Evolutionary conservation across 2,113 vertebrate species (phyloP).

Genomic region (Carassius carassius): DNA sequence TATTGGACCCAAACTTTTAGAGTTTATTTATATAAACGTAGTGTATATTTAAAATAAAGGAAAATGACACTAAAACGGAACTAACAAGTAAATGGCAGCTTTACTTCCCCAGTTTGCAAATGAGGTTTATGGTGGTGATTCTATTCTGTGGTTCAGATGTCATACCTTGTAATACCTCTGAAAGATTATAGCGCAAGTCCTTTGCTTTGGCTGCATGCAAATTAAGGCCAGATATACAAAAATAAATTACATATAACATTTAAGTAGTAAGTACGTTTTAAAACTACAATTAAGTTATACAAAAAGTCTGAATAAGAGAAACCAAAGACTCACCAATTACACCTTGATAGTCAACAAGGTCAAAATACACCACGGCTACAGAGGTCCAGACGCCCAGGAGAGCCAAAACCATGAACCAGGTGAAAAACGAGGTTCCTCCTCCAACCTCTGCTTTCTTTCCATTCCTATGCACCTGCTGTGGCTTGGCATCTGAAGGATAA

Average conservation of each 20-base stretch:
- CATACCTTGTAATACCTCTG: slow-evolving; percentile 98
- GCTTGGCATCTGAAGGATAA: slow-evolving; percentile 65
- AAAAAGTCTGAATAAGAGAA: background rate
- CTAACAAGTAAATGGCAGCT: background rate
- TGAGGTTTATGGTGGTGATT: slow-evolving; percentile 13
- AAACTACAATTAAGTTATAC: background rate
- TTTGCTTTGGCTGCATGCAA: slow-evolving; percentile 97
- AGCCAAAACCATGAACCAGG: slow-evolving; percentile 94
- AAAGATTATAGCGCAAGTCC: slow-evolving; percentile 98
- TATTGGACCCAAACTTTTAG: background rate
- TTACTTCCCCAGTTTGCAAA: background rate
- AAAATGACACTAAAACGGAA: background rate
- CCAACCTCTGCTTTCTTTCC: slow-evolving; percentile 82
- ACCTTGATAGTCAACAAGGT: slow-evolving; percentile 94
- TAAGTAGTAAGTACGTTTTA: slow-evolving; percentile 7
- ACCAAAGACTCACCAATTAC: slow-evolving; percentile 83
- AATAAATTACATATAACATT: slow-evolving; percentile 54
- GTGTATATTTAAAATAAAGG: background rate
- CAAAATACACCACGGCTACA: slow-evolving; percentile 95
- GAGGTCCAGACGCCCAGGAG: slow-evolving; percentile 96
- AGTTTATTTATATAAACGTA: background rate
- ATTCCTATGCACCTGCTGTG: slow-evolving; percentile 74
- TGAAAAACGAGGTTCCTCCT: slow-evolving; percentile 87
- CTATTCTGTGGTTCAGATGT: slow-evolving; percentile 41
- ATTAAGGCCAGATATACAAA: slow-evolving; percentile 75